Evolutionary conservation across 2,888 invertebrate species (phyloP).

Genomic region (Epiblema foenella): DNA sequence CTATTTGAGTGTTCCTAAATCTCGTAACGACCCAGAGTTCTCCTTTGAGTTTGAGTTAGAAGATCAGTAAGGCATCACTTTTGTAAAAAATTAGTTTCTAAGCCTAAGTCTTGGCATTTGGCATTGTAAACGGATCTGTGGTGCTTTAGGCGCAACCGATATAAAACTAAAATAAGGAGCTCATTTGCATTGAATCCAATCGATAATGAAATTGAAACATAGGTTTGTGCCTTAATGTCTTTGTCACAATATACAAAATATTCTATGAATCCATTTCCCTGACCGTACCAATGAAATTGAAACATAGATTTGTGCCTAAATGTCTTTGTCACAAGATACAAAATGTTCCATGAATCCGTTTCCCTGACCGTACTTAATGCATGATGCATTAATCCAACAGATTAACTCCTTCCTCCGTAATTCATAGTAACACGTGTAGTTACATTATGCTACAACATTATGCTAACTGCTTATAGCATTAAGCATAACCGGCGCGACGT

Average conservation of each 20-base stretch:
- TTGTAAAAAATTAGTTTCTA: background rate
- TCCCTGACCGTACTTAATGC: background rate
- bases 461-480: constrained; percentile 18
- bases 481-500: constrained; percentile 9
- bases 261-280: no score
- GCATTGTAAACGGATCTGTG: background rate
- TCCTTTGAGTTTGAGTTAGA: background rate
- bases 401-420: constrained; percentile 4
- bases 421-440: constrained; percentile 5
- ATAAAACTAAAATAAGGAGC: no score
- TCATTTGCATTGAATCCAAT: no score
- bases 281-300: background rate
- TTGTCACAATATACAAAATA: no score
- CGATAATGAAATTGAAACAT: no score
- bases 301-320: background rate
- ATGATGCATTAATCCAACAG: background rate
- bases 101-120: background rate
- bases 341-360: background rate
- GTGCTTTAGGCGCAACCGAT: no score
- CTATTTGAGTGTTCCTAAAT: no score
- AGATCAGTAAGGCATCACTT: background rate
- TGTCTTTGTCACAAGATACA: background rate
- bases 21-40: background rate
- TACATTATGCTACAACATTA: constrained; percentile 23
- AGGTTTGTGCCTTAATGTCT: no score